These are phyloP conservation scores for Heloderma charlesbogerti DNA, from an alignment of 2,113 vertebrate genomes.

Conservation along the genomic window DNA sequence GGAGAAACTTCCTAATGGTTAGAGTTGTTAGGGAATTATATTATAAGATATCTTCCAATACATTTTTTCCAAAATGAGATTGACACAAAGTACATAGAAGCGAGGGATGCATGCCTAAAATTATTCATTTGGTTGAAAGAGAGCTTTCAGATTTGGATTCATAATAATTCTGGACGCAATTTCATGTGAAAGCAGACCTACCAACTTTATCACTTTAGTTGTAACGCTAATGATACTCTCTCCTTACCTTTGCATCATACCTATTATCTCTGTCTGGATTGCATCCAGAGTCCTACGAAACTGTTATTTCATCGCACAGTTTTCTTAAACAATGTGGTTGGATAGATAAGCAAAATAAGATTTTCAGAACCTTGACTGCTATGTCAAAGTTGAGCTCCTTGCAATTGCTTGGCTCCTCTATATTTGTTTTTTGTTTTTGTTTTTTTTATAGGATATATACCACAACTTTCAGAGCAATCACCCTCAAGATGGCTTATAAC, in stretches of 20 bases:
- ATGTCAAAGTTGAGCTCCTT: background rate
- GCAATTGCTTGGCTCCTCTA: background rate
- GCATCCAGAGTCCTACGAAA: background rate
- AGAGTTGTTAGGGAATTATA: background rate
- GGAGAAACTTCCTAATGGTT: background rate
- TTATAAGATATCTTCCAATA: background rate
- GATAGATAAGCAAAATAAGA: background rate
- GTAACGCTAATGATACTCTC: background rate
- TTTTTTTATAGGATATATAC: background rate
- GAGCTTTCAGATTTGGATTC: background rate
- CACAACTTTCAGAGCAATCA: background rate
- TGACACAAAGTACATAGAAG: background rate
- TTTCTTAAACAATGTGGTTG: background rate
- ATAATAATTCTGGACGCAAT: background rate
- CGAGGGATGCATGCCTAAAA: background rate
- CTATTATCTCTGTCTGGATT: background rate
- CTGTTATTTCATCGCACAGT: background rate
- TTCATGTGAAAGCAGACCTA: background rate
- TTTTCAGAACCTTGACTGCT: background rate
- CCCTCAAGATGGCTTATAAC: background rate
- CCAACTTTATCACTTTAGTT: background rate
- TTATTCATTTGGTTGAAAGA: background rate
- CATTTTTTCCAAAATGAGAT: background rate
- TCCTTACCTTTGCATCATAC: background rate
- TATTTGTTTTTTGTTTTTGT: background rate